Conservation (phyloP, 2,797 vertebrate genomes). For the Prunella strophiata region DNA sequence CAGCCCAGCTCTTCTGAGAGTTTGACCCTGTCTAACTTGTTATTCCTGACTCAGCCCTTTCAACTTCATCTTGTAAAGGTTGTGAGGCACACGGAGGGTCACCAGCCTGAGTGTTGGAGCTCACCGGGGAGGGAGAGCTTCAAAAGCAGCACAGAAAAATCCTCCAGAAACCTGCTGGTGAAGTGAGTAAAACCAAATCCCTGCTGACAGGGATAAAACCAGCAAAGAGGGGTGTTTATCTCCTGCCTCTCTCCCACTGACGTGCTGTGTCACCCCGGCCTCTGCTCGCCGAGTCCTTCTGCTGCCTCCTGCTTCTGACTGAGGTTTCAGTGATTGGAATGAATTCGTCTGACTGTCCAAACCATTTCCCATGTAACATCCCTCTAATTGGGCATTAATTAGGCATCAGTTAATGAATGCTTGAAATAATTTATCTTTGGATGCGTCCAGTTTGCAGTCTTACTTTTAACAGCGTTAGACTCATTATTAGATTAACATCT, state of each 20-base stretch:
- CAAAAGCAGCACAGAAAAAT: not conserved
- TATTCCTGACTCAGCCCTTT: constrained; percentile 1
- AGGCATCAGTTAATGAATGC: constrained; percentile 83
- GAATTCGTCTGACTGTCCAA: constrained; percentile 65
- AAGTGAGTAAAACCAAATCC: constrained; percentile 16
- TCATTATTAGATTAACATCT: constrained; percentile 76
- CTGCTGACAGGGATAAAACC: not conserved
- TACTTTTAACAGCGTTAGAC: constrained; percentile 71
- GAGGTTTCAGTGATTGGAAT: constrained; percentile 51
- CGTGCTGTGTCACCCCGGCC: not conserved
- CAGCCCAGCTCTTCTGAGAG: not conserved
- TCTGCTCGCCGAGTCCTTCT: not conserved
- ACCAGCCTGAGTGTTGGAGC: not conserved
- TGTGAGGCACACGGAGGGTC: constrained; percentile 22
- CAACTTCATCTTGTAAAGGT: constrained; percentile 19
- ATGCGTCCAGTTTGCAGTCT: constrained; percentile 77
- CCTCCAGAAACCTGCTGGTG: not conserved
- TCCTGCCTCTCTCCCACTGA: not conserved
- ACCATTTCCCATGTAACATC: constrained; percentile 75
- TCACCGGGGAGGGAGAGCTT: constrained; percentile 17
- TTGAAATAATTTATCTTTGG: constrained; percentile 82
- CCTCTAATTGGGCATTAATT: constrained; percentile 84
- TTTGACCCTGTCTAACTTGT: not conserved
- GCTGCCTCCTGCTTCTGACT: constrained; percentile 3
- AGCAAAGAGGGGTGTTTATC: constrained; percentile 3